A percentile compares a stretch with the other conserved stretches of the same genome.
phyloP scores from a whole-genome alignment of 2,888 invertebrate genomes.

The Asteroscopus sphinx region DNA sequence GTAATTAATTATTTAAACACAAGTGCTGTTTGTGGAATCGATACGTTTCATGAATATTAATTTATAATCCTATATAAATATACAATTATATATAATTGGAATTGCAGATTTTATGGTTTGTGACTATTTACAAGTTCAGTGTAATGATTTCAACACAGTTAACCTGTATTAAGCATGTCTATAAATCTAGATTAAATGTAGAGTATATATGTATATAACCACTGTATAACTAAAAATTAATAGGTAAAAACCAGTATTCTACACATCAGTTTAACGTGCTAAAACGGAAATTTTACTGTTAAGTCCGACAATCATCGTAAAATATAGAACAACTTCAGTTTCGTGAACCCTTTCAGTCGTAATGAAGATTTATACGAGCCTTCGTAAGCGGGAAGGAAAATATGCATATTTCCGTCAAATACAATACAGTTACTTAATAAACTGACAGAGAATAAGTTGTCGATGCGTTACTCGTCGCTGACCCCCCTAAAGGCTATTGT shows the following conservation, averaged over 20 bases:
- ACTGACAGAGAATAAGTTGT: constrained; percentile 55
- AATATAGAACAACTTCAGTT: constrained; percentile 14
- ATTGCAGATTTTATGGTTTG: constrained; percentile 37
- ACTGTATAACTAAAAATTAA: too few species aligned
- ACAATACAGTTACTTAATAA: constrained; percentile 50
- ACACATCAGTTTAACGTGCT: constrained; percentile 9
- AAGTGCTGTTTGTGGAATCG: constrained; percentile 33
- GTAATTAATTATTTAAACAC: constrained; percentile 46
- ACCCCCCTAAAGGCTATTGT: constrained; percentile 69
- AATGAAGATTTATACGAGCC: constrained; percentile 32
- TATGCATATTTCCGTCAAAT: constrained; percentile 39
- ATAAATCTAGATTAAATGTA: constrained; percentile 15
- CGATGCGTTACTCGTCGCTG: constrained; percentile 66
- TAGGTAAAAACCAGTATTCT: constrained; percentile 1
- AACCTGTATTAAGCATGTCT: constrained; percentile 2
- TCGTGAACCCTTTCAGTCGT: constrained; percentile 11
- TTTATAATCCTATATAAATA: constrained; percentile 37
- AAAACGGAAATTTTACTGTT: constrained; percentile 4
- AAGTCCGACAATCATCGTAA: constrained; percentile 6
- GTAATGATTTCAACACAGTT: constrained; percentile 22
- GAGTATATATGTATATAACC: too few species aligned
- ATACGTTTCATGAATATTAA: constrained; percentile 45
- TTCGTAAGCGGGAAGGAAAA: constrained; percentile 29
- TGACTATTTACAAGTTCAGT: constrained; percentile 31
- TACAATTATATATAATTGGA: constrained; percentile 33